These are phyloP conservation scores for Epistrophe eligans DNA, from an alignment of 2,888 invertebrate genomes.

Conservation along the genomic window DNA sequence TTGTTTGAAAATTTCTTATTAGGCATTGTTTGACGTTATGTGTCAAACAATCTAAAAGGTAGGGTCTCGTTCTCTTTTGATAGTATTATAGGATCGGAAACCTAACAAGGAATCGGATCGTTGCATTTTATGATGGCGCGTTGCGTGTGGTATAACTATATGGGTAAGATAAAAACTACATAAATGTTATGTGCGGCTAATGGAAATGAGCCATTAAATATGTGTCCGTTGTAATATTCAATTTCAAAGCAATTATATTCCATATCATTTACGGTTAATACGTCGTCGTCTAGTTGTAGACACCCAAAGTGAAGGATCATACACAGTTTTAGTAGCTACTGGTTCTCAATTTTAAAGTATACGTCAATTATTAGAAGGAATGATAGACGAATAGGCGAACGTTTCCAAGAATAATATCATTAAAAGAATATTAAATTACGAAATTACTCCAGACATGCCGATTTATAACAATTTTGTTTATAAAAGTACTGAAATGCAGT, in stretches of 20 bases:
- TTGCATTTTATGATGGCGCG: constrained; percentile 42
- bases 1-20: constrained; percentile 66
- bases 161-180: background rate
- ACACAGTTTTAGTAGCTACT: too few species aligned
- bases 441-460: too few species aligned
- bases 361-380: too few species aligned
- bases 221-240: background rate
- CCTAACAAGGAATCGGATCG: constrained; percentile 52
- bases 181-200: background rate
- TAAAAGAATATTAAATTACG: too few species aligned
- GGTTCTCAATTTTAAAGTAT: too few species aligned
- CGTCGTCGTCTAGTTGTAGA: background rate
- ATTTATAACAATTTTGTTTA: too few species aligned
- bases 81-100: background rate
- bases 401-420: too few species aligned
- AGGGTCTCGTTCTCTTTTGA: constrained; percentile 51
- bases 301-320: background rate
- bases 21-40: constrained; percentile 66
- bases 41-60: constrained; percentile 68
- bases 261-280: background rate
- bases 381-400: too few species aligned
- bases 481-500: too few species aligned
- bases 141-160: constrained; percentile 16
- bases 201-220: background rate
- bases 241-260: background rate